Conservation (phyloP, 2,113 vertebrate genomes). For the Dasyornis broadbenti region DNA sequence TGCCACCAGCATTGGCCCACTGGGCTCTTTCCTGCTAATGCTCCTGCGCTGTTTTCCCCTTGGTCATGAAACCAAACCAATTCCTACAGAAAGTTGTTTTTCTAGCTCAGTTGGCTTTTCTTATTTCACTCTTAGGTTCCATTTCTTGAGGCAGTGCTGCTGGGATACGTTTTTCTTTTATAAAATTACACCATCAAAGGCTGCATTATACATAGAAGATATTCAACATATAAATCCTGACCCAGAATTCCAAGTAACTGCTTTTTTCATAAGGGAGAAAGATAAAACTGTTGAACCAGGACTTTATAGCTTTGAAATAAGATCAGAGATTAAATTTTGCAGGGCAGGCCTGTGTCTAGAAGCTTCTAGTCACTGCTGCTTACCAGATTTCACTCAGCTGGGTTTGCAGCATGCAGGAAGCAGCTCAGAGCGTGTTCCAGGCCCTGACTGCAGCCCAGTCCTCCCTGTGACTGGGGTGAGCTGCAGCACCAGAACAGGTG, state of each 20-base stretch:
- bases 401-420: neutral
- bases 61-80: rapidly evolving
- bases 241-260: neutral
- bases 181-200: neutral
- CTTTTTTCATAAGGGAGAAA: neutral
- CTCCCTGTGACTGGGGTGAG: rapidly evolving
- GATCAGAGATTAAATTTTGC: neutral
- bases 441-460: neutral
- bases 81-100: neutral
- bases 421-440: rapidly evolving
- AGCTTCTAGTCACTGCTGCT: neutral
- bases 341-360: neutral
- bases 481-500: neutral
- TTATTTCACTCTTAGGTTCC: neutral
- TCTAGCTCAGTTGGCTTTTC: neutral
- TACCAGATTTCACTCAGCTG: neutral
- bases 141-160: neutral
- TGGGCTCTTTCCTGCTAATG: neutral
- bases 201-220: neutral
- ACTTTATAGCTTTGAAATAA: neutral
- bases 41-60: neutral
- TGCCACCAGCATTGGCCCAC: neutral
- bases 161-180: neutral
- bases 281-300: neutral
- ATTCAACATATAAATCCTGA: neutral